phyloP scores from a whole-genome alignment of 2,888 invertebrate species.

The Philonicus albiceps region DNA sequence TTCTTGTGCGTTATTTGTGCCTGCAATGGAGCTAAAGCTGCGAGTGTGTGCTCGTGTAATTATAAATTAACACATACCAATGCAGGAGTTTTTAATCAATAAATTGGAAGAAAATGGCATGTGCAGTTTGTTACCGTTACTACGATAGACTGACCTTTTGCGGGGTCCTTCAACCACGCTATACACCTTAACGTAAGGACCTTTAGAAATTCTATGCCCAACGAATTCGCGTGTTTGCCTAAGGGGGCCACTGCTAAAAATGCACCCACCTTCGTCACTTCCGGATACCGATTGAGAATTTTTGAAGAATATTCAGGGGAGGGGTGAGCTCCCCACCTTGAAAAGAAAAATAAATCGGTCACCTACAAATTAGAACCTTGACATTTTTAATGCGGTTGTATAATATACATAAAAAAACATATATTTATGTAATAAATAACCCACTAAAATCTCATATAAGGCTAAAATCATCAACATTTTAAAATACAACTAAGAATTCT shows the following conservation, averaged over 20 bases:
- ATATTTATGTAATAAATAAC: too few species aligned
- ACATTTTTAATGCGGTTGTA: too few species aligned
- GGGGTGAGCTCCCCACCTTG: too few species aligned
- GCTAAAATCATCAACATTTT: too few species aligned
- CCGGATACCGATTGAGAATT: background rate
- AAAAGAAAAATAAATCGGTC: too few species aligned
- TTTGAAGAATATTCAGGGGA: background rate
- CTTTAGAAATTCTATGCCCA: background rate
- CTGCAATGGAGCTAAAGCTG: background rate
- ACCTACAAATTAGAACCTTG: too few species aligned
- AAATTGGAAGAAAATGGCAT: conserved; percentile 42
- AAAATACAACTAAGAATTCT: too few species aligned
- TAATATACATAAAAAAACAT: too few species aligned
- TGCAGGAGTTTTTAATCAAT: conserved; percentile 36
- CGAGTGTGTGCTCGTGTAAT: conserved; percentile 25
- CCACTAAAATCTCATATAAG: too few species aligned
- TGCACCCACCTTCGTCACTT: background rate
- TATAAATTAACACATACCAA: conserved; percentile 41
- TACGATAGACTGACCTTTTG: background rate
- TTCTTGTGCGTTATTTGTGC: conserved; percentile 28
- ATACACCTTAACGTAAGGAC: background rate
- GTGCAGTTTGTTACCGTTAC: conserved; percentile 31
- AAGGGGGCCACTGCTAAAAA: background rate
- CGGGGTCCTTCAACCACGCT: conserved; percentile 7
- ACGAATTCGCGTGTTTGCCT: background rate